phyloP scores from a whole-genome alignment of 2,113 vertebrate genomes.

The Rousettus leschenaultii region DNA sequence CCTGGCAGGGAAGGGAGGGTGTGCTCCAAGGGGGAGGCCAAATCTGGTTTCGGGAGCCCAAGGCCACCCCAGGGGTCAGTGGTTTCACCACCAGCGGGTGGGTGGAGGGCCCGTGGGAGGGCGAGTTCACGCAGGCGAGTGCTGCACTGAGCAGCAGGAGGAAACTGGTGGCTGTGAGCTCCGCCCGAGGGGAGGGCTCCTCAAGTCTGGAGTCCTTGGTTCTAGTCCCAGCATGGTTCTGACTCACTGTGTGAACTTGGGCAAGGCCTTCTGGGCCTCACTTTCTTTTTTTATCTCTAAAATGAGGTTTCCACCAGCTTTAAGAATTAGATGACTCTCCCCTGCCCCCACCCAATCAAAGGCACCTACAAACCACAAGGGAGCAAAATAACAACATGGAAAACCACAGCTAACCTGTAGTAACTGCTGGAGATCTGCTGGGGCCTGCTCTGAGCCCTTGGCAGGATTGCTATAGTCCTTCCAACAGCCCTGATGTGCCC shows the following conservation, averaged over 20 bases:
- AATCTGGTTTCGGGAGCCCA: not conserved
- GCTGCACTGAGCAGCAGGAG: not conserved
- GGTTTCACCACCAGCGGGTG: not conserved
- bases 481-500: not conserved
- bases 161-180: accelerated
- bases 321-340: not conserved
- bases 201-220: not conserved
- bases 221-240: not conserved
- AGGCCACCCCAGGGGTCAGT: not conserved
- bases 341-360: not conserved
- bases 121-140: accelerated
- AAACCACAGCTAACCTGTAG: constrained; percentile 8
- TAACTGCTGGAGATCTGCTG: not conserved
- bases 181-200: not conserved
- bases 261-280: not conserved
- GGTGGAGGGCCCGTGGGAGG: not conserved
- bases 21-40: not conserved
- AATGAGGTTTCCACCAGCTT: constrained; percentile 28
- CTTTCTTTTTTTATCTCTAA: not conserved
- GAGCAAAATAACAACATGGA: not conserved
- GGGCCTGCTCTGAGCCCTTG: not conserved
- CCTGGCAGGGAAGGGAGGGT: not conserved
- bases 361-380: not conserved
- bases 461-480: not conserved
- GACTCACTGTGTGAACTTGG: not conserved